phyloP scores from a whole-genome alignment of 2,113 vertebrate species.

The Taxidea taxus region DNA sequence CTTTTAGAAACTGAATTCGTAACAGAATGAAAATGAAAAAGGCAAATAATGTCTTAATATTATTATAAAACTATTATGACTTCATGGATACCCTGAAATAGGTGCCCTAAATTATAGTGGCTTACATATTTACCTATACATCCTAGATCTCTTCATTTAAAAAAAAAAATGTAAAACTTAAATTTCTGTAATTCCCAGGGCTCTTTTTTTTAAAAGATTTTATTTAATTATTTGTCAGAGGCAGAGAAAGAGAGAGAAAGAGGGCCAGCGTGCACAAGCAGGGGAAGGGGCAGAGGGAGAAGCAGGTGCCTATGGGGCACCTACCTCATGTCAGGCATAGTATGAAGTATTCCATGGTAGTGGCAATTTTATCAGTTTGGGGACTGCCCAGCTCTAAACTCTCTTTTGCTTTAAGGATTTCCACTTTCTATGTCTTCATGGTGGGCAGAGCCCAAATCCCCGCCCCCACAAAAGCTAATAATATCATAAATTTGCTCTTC shows the following conservation, averaged over 20 bases:
- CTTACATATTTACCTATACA: not conserved
- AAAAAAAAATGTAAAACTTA: not conserved
- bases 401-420: not conserved
- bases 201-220: not conserved
- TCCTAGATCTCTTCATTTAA: not conserved
- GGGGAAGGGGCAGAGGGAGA: too few species aligned
- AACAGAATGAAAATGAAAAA: not conserved
- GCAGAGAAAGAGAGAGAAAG: too few species aligned
- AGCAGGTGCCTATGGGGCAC: not conserved
- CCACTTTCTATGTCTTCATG: not conserved
- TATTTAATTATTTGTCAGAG: too few species aligned
- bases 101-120: not conserved
- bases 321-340: not conserved
- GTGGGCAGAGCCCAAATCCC: not conserved
- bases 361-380: not conserved
- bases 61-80: not conserved
- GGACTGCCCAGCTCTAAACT: not conserved
- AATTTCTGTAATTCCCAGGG: not conserved
- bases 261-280: too few species aligned
- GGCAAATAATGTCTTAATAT: not conserved
- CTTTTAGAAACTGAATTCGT: not conserved
- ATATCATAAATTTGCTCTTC: not conserved
- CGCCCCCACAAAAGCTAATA: not conserved
- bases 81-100: not conserved
- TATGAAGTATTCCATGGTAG: not conserved